Evolutionary conservation across 2,888 invertebrate genomes (phyloP), one percentile per base, ranked within the genome.

Genomic region (Lithophane ornitopus): DNA sequence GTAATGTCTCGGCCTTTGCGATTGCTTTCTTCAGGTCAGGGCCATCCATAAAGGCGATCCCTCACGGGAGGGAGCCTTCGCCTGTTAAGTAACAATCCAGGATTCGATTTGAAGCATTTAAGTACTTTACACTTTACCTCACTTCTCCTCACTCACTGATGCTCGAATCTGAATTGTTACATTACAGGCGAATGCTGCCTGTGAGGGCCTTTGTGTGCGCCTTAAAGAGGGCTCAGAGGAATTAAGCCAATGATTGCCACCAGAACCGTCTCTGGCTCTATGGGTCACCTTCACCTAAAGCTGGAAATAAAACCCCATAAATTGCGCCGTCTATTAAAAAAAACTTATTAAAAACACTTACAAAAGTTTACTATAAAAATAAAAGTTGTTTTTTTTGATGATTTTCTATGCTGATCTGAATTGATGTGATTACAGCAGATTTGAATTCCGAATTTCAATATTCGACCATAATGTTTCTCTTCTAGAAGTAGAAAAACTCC

Each of bases 311-410:
- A 56, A 7, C 8, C 9, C 7, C 41, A 46, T 46, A 11, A 34
- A 8, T 22, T 49, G 12, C 4, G 0, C 41, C 16, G 6, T 8
- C n/a, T 3, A 19, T 14, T 12, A 44, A 12, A 41, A 2, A 61
- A 59, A 26, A 7, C 16, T 62, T 19, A 22, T 8, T 34, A 3
- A 3, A 56, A 26, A 49, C 52, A 84, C 79, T 79, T 72, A 77
- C 69, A 62, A 73, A 59, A 19, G 69, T 83, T 86, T 83, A 70
- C 11, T 76, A 84, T 0, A 80, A 76, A 74, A 79, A n/a, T 28
- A 19, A 39, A 26, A 56, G 28, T 67, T 26, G 19, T 62, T 75
- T 71, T 54, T 54, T 78, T 87, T 71, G 0, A 19, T 16, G 6
- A 52, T 72, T 72, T 82, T 77, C 19, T 34, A 62, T 28, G 46